A percentile compares a stretch with the other conserved stretches of the same genome.
Evolutionary conservation across 2,113 vertebrate genomes (phyloP).

Genomic region (Scophthalmus maximus): DNA sequence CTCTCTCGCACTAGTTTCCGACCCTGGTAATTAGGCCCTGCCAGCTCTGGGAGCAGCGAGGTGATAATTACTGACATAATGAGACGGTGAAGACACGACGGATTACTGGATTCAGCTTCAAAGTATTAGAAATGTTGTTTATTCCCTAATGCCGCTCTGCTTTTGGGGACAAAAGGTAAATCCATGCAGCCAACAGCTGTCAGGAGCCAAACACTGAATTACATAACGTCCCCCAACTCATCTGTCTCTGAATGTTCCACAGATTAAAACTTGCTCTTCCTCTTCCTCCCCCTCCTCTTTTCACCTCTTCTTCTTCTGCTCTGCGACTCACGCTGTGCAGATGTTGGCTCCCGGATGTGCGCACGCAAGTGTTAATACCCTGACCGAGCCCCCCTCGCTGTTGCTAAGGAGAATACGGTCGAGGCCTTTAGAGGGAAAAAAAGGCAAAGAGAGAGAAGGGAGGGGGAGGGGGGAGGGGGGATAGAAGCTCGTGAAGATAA

Average conservation of each 20-base stretch:
- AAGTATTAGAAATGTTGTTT: constrained; percentile 29
- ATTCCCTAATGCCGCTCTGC: constrained; percentile 2
- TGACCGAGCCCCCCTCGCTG: constrained; percentile 64
- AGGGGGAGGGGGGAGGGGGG: background rate
- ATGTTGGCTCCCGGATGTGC: constrained; percentile 72
- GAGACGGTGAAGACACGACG: constrained; percentile 22
- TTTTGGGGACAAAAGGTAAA: constrained; percentile 56
- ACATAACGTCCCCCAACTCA: constrained; percentile 44
- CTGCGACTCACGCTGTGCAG: constrained; percentile 59
- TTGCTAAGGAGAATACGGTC: constrained; percentile 81
- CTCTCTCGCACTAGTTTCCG: constrained; percentile 33
- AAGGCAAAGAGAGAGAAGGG: background rate
- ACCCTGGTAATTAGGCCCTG: constrained; percentile 68
- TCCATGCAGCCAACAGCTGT: constrained; percentile 67
- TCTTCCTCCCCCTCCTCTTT: constrained; percentile 6
- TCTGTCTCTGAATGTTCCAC: constrained; percentile 40
- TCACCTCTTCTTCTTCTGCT: constrained; percentile 31
- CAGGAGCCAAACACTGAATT: constrained; percentile 57
- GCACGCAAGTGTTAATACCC: constrained; percentile 63
- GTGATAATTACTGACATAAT: constrained; percentile 8
- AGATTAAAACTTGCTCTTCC: constrained; percentile 20
- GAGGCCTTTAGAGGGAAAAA: constrained; percentile 36
- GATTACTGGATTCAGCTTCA: constrained; percentile 19
- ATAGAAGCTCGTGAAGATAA: constrained; percentile 53
- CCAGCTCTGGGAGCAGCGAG: constrained; percentile 38